Base-by-base conservation (phyloP, 2,888 invertebrate species). In the Trichogramma dendrolimi region DNA sequence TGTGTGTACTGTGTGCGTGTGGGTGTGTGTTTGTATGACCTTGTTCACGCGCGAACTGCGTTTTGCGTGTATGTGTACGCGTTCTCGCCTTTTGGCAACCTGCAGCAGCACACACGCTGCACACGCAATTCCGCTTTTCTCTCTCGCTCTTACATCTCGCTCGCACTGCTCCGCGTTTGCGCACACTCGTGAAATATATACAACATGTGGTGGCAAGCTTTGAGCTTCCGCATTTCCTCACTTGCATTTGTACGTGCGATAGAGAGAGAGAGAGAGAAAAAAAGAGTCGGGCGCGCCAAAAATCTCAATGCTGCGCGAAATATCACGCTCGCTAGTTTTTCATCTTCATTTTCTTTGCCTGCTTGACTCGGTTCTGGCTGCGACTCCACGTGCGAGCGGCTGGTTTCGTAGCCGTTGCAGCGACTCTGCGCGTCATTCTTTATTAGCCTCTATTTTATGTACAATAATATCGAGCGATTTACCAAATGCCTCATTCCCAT, bases 101-200 rank as follows among this genome's bases (percentile, higher is more conserved):
- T 4, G 14, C 5, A 10, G 46, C 10, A 14, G n/a, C 46, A 10
- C 38, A 8, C 44, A 6, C 5, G 55, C 44, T 14, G 11, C 60
- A 56, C 60, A 62, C 62, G 65, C 62, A 60, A 65, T 62, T 62
- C 60, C 65, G 62, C 46, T 59, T 64, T 55, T 52, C 14, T 47
- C 48, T 40, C 10, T 14, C 47, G 47, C 38, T n/a, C n/a, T 7
- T 14, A 38, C 38, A 42, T 39, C 14, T 14, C 14, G n/a, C 10
- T 27, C n/a, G 40, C 14, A 43, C 6, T 2, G 42, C 42, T n/a
- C 40, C 5, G 46, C 42, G 42, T 10, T n/a, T 4, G 42, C 53
- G 7, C 53, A 10, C 41, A 41, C 55, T 40, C 39, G 27, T 43
- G n/a, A 5, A 14, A 52, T 41, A 41, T 54, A 41, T 41, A 27